Percentiles rank a stretch among this genome's conserved stretches.
phyloP scores from a whole-genome alignment of 2,797 vertebrate species.

The Chromobotia macracanthus region DNA sequence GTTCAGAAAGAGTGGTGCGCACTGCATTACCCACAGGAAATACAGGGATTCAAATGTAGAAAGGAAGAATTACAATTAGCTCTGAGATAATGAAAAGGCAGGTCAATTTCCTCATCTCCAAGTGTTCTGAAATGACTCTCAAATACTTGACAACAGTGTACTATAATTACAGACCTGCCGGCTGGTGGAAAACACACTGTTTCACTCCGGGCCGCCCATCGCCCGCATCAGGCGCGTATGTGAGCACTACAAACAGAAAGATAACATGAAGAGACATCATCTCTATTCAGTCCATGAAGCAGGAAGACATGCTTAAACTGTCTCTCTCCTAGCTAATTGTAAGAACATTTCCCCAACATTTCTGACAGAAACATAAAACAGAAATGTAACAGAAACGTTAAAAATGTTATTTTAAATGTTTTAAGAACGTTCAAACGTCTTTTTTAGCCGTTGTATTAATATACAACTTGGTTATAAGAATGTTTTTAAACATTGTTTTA shows the following conservation, averaged over 20 bases:
- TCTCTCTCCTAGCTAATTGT: no score
- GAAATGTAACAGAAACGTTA: no score
- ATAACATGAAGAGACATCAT: background rate
- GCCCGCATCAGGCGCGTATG: conserved; percentile 23
- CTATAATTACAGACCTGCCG: conserved; percentile 57
- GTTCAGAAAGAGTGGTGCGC: conserved; percentile 12
- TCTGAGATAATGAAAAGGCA: conserved; percentile 53
- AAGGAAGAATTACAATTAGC: conserved; percentile 56
- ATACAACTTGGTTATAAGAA: no score
- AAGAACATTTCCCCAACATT: no score
- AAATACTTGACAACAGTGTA: conserved; percentile 52
- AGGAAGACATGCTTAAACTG: background rate
- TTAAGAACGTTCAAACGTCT: no score
- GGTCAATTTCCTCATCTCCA: conserved; percentile 54
- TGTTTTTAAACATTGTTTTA: no score
- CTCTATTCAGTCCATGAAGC: conserved; percentile 11
- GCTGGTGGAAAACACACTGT: conserved; percentile 29
- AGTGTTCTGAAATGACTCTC: conserved; percentile 49
- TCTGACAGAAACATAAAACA: no score
- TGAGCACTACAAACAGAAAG: conserved; percentile 45
- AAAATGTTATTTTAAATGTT: no score
- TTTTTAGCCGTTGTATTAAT: no score
- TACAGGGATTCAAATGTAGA: conserved; percentile 36
- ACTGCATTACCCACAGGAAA: conserved; percentile 22
- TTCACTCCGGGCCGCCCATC: conserved; percentile 19